A percentile compares a stretch with the other conserved stretches of the same genome.
These are phyloP conservation scores for Aricia artaxerxes DNA, from an alignment of 2,888 invertebrate genomes.

Conservation along the genomic window DNA sequence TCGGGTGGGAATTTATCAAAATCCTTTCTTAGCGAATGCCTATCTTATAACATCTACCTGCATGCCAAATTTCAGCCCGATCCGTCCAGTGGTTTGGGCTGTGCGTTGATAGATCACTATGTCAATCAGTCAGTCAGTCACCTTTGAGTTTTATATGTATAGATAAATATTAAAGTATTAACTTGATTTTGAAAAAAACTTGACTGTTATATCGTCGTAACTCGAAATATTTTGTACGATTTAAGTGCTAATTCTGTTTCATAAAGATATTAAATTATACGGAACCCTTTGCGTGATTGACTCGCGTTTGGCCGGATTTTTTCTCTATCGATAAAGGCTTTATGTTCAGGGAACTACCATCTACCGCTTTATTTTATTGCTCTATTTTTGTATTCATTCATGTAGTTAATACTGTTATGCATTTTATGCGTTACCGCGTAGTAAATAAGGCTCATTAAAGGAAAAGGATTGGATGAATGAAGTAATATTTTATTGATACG, in stretches of 20 bases:
- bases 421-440: neutral
- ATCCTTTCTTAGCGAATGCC: too few species aligned
- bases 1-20: too few species aligned
- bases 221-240: too few species aligned
- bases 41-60: too few species aligned
- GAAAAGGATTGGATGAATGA: neutral
- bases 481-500: conserved; percentile 19
- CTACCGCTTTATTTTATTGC: neutral
- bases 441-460: neutral
- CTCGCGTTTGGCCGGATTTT: neutral
- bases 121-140: too few species aligned
- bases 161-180: too few species aligned
- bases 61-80: too few species aligned
- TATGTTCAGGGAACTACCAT: conserved; percentile 13
- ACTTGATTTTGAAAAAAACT: too few species aligned
- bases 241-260: neutral
- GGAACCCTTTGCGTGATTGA: neutral
- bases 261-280: neutral
- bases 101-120: too few species aligned
- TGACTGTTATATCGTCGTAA: too few species aligned
- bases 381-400: conserved; percentile 18
- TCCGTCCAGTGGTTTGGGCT: too few species aligned
- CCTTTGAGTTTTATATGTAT: too few species aligned
- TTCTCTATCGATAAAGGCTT: conserved; percentile 31
- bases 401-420: neutral